Percentiles rank a stretch among this genome's conserved stretches.
Conservation (phyloP, 2,888 invertebrate species). For the Tupiocoris notatus region DNA sequence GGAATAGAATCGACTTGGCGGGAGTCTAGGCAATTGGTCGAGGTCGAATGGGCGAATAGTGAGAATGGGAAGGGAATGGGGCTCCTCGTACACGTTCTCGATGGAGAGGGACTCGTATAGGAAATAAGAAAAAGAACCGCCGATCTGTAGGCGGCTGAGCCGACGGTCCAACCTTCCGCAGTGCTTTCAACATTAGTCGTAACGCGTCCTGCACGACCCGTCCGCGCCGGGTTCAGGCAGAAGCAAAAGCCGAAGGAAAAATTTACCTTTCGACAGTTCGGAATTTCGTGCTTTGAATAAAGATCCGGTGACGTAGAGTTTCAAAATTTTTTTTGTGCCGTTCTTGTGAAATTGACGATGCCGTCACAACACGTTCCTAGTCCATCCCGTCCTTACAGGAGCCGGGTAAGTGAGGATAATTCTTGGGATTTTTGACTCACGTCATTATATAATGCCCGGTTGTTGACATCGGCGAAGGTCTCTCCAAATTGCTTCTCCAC, state of each 20-base stretch:
- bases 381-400: constrained; percentile 31
- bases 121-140: not conserved
- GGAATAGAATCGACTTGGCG: not conserved
- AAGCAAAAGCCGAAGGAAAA: not conserved
- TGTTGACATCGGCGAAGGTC: constrained; percentile 1
- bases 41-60: not conserved
- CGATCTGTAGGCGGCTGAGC: not conserved
- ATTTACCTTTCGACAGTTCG: not conserved
- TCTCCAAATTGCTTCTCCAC: not conserved
- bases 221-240: not conserved
- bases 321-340: not conserved
- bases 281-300: not conserved
- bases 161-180: not conserved
- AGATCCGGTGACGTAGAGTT: not conserved
- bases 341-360: not conserved
- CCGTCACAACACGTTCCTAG: constrained; percentile 30
- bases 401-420: constrained; percentile 26
- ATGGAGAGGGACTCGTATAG: not conserved
- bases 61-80: not conserved
- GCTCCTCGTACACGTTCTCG: not conserved
- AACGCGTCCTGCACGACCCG: constrained; percentile 2
- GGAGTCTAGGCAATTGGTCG: not conserved
- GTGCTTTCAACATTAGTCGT: not conserved
- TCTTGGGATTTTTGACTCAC: not conserved
- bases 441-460: not conserved